Evolutionary conservation across 2,888 invertebrate genomes (phyloP), one percentile per base, ranked within the genome.

Genomic region (Bombylius discolor): DNA sequence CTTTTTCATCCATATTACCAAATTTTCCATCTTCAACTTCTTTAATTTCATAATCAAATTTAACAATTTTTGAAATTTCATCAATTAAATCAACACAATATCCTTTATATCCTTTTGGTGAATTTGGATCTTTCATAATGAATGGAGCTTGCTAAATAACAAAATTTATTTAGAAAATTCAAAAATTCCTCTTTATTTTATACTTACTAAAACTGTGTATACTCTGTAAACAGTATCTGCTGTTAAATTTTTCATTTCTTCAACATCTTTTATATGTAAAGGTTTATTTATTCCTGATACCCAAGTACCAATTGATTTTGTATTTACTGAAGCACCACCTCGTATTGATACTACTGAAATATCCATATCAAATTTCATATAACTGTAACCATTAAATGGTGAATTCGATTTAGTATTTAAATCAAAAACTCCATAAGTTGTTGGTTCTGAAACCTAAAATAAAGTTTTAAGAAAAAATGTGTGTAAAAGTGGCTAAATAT

Each of bases 1-100:
- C 85, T 57, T 87, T 83, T 47, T 88, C 87, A 64, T 89, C 87
- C 88, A 97, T 89, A 54, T 85, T 85, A 0, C 97, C 97, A 66
- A 89, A 95, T 63, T 84, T 82, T 1, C 84, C 83, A 68, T 95
- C 94, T 12, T 85, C 81, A 3, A 84, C 84, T 56, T 89, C 81
- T 52, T 82, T 81, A 61, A 96, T 87, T 66, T 90, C 91, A 70
- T 94, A 98, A 65, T 93, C 92, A 68, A 97, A 96, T 61, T 88
- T 83, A 2, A 95, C 81, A 54, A 87, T 83, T 56, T 84, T 78
- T 42, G 88, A 83, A 56, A 98, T 93, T 70, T 89, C 85, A 64
- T 94, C 81, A 44, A 98, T 85, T 31, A 98, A 78, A 68, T 98
- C 97, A 59, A 97, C 91, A 70, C 97, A 98, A 70, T 96, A 98